Evolutionary conservation across 2,113 vertebrate species (phyloP).

Genomic region (Microtus montanus): DNA sequence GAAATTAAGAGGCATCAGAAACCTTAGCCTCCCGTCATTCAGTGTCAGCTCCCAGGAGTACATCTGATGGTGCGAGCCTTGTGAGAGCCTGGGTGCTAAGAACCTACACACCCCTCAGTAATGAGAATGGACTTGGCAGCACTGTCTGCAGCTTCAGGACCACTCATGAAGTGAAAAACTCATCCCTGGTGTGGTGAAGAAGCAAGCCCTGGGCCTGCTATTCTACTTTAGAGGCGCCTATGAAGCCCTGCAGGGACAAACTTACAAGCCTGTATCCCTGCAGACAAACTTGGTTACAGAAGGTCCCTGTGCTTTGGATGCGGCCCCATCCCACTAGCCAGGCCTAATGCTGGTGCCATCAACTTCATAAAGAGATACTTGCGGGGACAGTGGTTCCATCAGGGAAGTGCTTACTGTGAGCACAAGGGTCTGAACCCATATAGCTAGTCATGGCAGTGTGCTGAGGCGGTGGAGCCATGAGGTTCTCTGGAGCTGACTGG

Average conservation of each 20-base stretch:
- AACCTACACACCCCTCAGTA: background rate
- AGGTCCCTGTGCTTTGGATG: background rate
- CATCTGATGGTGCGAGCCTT: background rate
- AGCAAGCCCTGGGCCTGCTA: background rate
- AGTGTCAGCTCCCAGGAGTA: background rate
- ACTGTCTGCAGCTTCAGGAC: background rate
- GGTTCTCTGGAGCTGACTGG: background rate
- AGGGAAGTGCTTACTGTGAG: background rate
- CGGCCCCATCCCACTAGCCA: background rate
- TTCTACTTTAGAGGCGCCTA: background rate
- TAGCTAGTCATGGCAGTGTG: background rate
- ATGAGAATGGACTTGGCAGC: background rate
- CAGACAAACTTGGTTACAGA: background rate
- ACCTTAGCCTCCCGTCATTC: background rate
- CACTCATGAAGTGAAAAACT: background rate
- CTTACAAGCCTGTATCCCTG: background rate
- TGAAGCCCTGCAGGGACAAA: background rate
- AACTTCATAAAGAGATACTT: background rate
- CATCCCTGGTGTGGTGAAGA: background rate
- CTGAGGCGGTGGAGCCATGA: background rate
- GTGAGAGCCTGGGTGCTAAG: background rate
- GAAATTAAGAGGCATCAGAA: too few relatives aligned
- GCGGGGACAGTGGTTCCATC: rapidly evolving
- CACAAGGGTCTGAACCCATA: background rate
- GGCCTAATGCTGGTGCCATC: background rate